These are phyloP conservation scores for Drosophila emarginata DNA, from an alignment of 2,888 invertebrate genomes.

Conservation along the genomic window DNA sequence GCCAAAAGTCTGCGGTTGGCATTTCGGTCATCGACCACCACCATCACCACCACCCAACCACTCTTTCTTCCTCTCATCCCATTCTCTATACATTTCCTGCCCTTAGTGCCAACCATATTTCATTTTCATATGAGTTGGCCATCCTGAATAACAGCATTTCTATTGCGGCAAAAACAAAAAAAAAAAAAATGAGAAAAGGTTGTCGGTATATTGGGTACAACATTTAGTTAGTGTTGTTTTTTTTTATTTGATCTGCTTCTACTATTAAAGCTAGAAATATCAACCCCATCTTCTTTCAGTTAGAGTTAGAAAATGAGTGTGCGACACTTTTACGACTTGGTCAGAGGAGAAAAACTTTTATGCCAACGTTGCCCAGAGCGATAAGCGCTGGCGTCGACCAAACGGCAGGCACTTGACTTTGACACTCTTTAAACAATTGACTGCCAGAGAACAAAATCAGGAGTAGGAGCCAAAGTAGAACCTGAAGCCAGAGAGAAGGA, in stretches of 20 bases:
- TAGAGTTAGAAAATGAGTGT: conserved; percentile 27
- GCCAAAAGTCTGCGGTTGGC: conserved; percentile 74
- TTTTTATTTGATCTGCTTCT: neutral
- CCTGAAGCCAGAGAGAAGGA: neutral
- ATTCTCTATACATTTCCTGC: conserved; percentile 16
- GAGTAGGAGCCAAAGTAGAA: no score
- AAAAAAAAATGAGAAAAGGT: neutral
- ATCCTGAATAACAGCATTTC: conserved; percentile 55
- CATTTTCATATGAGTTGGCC: conserved; percentile 55
- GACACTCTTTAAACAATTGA: conserved; percentile 76
- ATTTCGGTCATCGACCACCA: conserved; percentile 41
- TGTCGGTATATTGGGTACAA: conserved; percentile 5
- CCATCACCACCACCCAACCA: conserved; percentile 17
- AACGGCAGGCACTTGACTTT: conserved; percentile 67
- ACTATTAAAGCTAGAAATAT: conserved; percentile 18
- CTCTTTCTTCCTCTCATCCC: conserved; percentile 24
- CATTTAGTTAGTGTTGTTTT: neutral
- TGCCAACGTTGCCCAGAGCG: conserved; percentile 71
- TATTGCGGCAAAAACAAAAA: conserved; percentile 39
- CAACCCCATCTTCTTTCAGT: conserved; percentile 19
- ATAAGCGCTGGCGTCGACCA: conserved; percentile 51
- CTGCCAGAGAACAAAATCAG: conserved; percentile 21
- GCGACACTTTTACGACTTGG: conserved; percentile 69
- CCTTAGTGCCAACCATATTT: conserved; percentile 53
- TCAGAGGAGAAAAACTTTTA: conserved; percentile 54